phyloP scores from a whole-genome alignment of 1,140 invertebrate species.

The Solenopsis invicta region DNA sequence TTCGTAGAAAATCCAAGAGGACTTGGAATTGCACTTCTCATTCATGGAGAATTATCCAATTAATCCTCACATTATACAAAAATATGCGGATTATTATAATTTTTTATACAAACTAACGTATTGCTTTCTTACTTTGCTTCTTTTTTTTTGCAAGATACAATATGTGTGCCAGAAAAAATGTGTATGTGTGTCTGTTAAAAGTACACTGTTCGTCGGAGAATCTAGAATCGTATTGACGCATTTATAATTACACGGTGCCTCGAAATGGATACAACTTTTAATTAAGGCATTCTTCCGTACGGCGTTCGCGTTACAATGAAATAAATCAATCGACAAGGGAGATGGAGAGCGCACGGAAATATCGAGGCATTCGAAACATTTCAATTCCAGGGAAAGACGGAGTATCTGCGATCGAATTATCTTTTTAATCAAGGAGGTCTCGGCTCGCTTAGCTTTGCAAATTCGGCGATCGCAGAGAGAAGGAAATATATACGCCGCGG shows the following conservation, averaged over 20 bases:
- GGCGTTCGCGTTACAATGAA: conserved; percentile 36
- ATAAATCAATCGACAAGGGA: conserved; percentile 58
- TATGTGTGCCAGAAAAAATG: neutral
- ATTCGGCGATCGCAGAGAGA: conserved; percentile 54
- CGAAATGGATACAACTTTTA: conserved; percentile 62
- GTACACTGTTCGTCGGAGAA: neutral
- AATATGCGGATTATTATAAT: conserved; percentile 23
- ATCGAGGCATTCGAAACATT: conserved; percentile 60
- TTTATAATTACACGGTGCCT: conserved; percentile 46
- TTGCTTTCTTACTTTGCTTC: neutral
- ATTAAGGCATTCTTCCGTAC: conserved; percentile 54
- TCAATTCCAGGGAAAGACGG: conserved; percentile 44
- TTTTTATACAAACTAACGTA: conserved; percentile 26
- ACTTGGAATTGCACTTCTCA: neutral
- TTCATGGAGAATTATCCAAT: conserved; percentile 3
- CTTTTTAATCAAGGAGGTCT: conserved; percentile 62
- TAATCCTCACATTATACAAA: conserved; percentile 22
- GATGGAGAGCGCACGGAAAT: conserved; percentile 33
- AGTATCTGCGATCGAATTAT: conserved; percentile 54
- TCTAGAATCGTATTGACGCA: conserved; percentile 44
- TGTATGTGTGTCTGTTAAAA: neutral
- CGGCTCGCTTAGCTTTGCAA: conserved; percentile 61
- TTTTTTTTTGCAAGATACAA: neutral
- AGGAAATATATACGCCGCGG: conserved; percentile 41
- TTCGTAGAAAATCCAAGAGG: neutral